Evolutionary conservation across 2,113 vertebrate species (phyloP), one percentile per base, ranked within the genome.

Genomic region (Burhinus bistriatus): DNA sequence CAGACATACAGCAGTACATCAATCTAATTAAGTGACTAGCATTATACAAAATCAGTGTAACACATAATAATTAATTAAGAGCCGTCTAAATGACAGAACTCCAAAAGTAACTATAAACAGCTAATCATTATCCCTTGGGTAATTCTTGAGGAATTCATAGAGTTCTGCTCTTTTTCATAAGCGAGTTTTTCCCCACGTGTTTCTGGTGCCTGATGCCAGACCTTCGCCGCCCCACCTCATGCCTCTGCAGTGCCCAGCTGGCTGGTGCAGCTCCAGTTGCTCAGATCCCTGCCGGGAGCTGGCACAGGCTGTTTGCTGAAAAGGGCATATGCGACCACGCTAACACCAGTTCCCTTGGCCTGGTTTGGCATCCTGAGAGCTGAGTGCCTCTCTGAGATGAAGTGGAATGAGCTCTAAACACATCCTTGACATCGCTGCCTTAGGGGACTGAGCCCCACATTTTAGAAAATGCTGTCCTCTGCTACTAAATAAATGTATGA

Each of bases 321-420:
- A 42, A 0, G 3, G 66, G 78, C 57, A 29, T 2, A 21, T 8
- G 72, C 0, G 1, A 23, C 12, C 0, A 1, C 0, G 0, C 17
- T 3, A 44, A 19, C 83, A 76, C 65, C 61, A 12, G 44, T 3
- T 65, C 80, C 83, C 77, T 68, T 0, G 30, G 84, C 49, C 71
- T 14, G 66, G 19, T 6, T 8, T 14, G 81, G 90, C 49, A 42
- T 20, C 87, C 75, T 0, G 29, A 77, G 78, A 77, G 70, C 70
- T 0, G 18, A 75, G 38, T 4, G 61, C 70, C 27, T 45, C 36
- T 29, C 62, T 62, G 89, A 29, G 2, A 4, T 7, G 32, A 25
- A 36, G 70, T 11, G 44, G 61, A 72, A 51, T 0, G 68, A 73
- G 92, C 78, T 83, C 62, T 13, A 18, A 94, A 66, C 19, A 16